A percentile compares a stretch with the other conserved stretches of the same genome.
phyloP scores from a whole-genome alignment of 2,888 invertebrate species.

The Microctonus hyperodae region DNA sequence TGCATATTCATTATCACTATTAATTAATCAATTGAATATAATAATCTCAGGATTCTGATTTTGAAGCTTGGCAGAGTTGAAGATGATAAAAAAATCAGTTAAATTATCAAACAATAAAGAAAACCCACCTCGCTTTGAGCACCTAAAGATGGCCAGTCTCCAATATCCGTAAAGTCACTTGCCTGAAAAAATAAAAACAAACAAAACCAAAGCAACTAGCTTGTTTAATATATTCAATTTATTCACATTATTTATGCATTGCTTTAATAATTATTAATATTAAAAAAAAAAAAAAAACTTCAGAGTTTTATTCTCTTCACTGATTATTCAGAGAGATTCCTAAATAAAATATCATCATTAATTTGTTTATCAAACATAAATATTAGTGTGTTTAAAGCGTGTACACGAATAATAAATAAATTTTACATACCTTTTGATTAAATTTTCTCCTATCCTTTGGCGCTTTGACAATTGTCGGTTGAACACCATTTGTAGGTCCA shows the following conservation, averaged over 20 bases:
- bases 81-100: too few species aligned
- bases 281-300: neutral
- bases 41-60: too few species aligned
- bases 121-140: slow-evolving; percentile 68
- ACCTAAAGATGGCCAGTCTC: slow-evolving; percentile 92
- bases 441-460: slow-evolving; percentile 65
- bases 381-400: neutral
- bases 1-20: slow-evolving; percentile 39
- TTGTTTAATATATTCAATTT: slow-evolving; percentile 1
- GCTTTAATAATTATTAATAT: neutral
- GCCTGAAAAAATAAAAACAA: slow-evolving; percentile 69
- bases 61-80: too few species aligned
- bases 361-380: neutral
- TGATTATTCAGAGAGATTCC: slow-evolving; percentile 28
- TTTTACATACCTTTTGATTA: slow-evolving; percentile 64
- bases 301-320: slow-evolving; percentile 2
- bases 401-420: slow-evolving; percentile 5
- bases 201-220: slow-evolving; percentile 1
- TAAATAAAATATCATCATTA: slow-evolving; percentile 1
- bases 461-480: slow-evolving; percentile 63
- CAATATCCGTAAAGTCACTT: slow-evolving; percentile 86
- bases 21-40: too few species aligned
- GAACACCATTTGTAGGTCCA: slow-evolving; percentile 49
- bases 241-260: neutral
- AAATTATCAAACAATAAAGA: slow-evolving; percentile 43